Evolutionary conservation across 1,140 invertebrate species (phyloP).

Genomic region (Polypedilum vanderplanki): DNA sequence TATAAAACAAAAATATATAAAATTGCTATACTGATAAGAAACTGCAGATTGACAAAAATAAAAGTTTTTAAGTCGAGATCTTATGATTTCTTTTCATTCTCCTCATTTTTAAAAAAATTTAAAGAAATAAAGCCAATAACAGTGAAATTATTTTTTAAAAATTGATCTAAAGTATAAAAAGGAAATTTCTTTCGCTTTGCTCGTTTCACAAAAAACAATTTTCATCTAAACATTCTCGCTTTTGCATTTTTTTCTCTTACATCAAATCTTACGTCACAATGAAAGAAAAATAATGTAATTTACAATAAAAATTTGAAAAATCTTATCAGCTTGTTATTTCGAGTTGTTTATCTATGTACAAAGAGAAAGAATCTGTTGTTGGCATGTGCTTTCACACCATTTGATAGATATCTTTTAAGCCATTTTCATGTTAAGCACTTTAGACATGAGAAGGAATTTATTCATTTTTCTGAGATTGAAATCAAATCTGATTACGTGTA

Average conservation of each 20-base stretch:
- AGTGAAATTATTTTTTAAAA: background rate
- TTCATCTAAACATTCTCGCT: slow-evolving; percentile 15
- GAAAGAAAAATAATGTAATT: slow-evolving; percentile 9
- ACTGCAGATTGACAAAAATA: background rate
- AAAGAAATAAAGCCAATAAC: slow-evolving; percentile 13
- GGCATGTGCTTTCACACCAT: too few relatives aligned
- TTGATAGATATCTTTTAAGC: too few relatives aligned
- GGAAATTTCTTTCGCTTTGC: background rate
- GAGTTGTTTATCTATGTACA: too few relatives aligned
- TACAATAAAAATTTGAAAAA: background rate
- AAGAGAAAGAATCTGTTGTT: too few relatives aligned
- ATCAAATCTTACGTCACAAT: slow-evolving; percentile 14
- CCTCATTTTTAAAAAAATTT: background rate
- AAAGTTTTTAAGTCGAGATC: background rate
- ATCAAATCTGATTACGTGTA: too few relatives aligned
- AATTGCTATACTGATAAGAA: slow-evolving; percentile 19
- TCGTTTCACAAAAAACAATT: background rate
- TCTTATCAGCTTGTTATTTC: too few relatives aligned
- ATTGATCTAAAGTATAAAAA: slow-evolving; percentile 14
- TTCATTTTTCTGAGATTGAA: too few relatives aligned
- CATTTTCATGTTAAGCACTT: too few relatives aligned
- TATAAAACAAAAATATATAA: background rate
- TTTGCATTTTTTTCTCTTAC: too few relatives aligned
- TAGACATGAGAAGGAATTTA: too few relatives aligned
- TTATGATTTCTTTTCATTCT: background rate